A percentile compares a stretch with the other conserved stretches of the same genome.
Conservation (phyloP, 2,888 invertebrate genomes). For the Drosophila falleni region DNA sequence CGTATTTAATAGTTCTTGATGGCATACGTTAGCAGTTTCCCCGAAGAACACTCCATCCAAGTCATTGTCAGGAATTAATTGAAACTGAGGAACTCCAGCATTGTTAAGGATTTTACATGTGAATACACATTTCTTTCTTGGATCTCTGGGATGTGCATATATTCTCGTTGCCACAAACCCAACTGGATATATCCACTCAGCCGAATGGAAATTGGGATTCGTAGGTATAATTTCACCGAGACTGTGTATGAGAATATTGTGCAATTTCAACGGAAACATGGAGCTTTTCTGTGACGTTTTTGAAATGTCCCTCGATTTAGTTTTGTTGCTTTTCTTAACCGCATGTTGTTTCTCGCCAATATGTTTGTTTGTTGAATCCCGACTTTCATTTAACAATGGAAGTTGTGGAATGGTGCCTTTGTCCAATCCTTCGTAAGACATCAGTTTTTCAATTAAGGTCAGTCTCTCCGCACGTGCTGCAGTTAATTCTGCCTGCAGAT, state of each 20-base stretch:
- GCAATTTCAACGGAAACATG: slow-evolving; percentile 90
- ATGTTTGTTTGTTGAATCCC: slow-evolving; percentile 24
- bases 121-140: slow-evolving; percentile 90
- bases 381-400: slow-evolving; percentile 28
- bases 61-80: slow-evolving; percentile 91
- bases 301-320: slow-evolving; percentile 28
- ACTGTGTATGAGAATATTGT: slow-evolving; percentile 88
- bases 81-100: slow-evolving; percentile 90
- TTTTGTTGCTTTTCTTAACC: slow-evolving; percentile 72
- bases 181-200: slow-evolving; percentile 91
- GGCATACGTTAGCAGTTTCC: slow-evolving; percentile 90
- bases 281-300: slow-evolving; percentile 87
- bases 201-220: slow-evolving; percentile 89
- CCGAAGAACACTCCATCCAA: slow-evolving; percentile 89
- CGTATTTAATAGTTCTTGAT: slow-evolving; percentile 88
- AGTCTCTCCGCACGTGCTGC: slow-evolving; percentile 93
- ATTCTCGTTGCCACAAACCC: slow-evolving; percentile 91
- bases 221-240: slow-evolving; percentile 91
- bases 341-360: slow-evolving; percentile 21
- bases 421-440: slow-evolving; percentile 88
- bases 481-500: slow-evolving; percentile 92
- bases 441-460: slow-evolving; percentile 91
- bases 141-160: slow-evolving; percentile 90
- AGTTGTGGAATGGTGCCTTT: slow-evolving; percentile 35
- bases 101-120: slow-evolving; percentile 93